These are phyloP conservation scores for Aselliscus stoliczkanus DNA, from an alignment of 2,797 vertebrate species.

Conservation along the genomic window DNA sequence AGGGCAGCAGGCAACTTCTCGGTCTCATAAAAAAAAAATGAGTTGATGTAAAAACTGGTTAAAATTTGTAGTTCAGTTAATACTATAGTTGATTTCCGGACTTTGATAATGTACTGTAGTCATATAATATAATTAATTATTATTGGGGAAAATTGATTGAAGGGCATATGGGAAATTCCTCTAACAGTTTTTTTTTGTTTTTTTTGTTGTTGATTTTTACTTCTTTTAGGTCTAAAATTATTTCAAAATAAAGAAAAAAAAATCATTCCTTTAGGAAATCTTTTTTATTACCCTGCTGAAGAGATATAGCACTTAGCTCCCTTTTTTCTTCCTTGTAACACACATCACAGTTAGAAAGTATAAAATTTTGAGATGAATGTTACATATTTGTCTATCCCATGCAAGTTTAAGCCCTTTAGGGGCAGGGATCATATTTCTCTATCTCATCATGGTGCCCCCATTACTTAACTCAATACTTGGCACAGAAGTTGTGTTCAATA, in stretches of 20 bases:
- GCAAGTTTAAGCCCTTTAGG: background rate
- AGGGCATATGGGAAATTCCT: background rate
- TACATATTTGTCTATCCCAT: background rate
- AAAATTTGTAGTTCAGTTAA: background rate
- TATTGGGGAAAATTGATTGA: background rate
- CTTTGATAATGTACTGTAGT: background rate
- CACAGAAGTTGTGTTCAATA: background rate
- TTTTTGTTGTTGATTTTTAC: background rate
- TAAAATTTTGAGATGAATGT: background rate
- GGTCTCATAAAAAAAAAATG: background rate
- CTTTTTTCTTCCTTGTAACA: background rate
- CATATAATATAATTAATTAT: background rate
- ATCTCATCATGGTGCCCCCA: background rate
- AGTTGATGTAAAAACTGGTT: background rate
- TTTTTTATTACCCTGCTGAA: background rate
- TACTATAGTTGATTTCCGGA: background rate
- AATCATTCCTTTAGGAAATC: background rate
- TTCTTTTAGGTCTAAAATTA: conserved; percentile 21
- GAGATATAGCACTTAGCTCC: background rate
- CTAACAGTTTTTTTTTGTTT: background rate
- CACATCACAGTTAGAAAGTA: background rate
- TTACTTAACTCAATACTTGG: background rate
- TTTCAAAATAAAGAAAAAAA: background rate
- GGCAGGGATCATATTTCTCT: background rate
- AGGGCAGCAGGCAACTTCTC: too few species aligned